phyloP scores from a whole-genome alignment of 2,888 invertebrate species.

The Pardosa pseudoannulata region DNA sequence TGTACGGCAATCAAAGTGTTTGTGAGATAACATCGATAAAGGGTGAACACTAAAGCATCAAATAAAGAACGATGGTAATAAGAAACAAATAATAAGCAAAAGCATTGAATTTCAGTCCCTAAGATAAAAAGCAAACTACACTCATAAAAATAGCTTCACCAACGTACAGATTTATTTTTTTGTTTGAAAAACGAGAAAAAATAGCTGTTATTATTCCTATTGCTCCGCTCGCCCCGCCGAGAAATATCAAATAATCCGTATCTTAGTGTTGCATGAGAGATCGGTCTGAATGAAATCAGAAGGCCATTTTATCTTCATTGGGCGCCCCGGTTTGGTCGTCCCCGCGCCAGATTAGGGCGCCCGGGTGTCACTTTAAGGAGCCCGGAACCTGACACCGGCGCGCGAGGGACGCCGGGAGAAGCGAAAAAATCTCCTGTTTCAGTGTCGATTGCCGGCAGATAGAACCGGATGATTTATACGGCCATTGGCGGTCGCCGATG shows the following conservation, averaged over 20 bases:
- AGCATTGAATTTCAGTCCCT: too few relatives aligned
- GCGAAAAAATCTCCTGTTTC: conserved; percentile 50
- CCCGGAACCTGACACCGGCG: conserved; percentile 29
- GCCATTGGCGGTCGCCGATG: conserved; percentile 42
- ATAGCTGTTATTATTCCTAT: conserved; percentile 67
- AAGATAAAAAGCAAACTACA: background rate
- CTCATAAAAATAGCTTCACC: background rate
- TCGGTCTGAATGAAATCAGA: conserved; percentile 63
- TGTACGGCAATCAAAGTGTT: too few relatives aligned
- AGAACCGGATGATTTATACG: conserved; percentile 62
- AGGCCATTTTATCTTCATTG: conserved; percentile 64
- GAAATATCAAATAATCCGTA: conserved; percentile 63
- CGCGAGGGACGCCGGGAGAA: conserved; percentile 9
- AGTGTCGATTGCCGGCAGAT: conserved; percentile 63
- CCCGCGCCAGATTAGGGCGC: conserved; percentile 48
- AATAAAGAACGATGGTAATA: too few relatives aligned
- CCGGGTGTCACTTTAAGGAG: conserved; percentile 44
- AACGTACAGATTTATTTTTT: background rate
- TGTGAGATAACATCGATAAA: too few relatives aligned
- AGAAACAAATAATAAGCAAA: too few relatives aligned
- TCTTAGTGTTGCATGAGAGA: conserved; percentile 65
- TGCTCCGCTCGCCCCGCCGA: conserved; percentile 24
- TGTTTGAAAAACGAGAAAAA: conserved; percentile 27
- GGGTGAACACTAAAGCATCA: too few relatives aligned
- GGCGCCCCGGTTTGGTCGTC: conserved; percentile 37